Percentiles rank a stretch among this genome's conserved stretches.
Evolutionary conservation across 2,888 invertebrate species (phyloP).

Genomic region (Eilema depressum): DNA sequence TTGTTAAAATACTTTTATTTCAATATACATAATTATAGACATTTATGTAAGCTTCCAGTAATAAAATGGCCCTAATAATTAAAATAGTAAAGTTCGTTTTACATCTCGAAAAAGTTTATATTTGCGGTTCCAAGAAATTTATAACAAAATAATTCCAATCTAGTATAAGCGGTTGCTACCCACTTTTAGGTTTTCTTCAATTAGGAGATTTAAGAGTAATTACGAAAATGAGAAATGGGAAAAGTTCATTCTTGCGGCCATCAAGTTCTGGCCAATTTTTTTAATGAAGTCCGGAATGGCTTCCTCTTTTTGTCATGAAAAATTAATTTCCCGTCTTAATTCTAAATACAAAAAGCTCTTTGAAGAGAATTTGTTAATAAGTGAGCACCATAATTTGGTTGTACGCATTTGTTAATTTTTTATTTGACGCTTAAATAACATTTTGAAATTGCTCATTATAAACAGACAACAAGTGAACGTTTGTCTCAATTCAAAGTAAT

Average conservation of each 20-base stretch:
- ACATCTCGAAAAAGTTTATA: conserved; percentile 34
- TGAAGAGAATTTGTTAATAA: conserved; percentile 52
- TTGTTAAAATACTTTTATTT: too few species aligned
- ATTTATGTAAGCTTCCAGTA: too few species aligned
- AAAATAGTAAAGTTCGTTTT: conserved; percentile 24
- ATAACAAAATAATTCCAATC: conserved; percentile 40
- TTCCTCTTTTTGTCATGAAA: conserved; percentile 67
- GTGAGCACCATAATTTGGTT: conserved; percentile 45
- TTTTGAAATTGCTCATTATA: conserved; percentile 11
- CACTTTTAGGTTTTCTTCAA: conserved; percentile 66
- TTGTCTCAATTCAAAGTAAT: conserved; percentile 26
- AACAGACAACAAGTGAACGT: conserved; percentile 18
- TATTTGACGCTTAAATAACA: conserved; percentile 19
- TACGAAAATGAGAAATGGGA: conserved; percentile 81
- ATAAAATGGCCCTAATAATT: background rate
- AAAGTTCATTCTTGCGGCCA: conserved; percentile 76
- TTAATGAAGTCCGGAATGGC: conserved; percentile 75
- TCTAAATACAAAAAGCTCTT: conserved; percentile 59
- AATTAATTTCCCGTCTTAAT: conserved; percentile 65
- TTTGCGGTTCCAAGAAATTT: conserved; percentile 36
- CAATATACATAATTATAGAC: too few species aligned
- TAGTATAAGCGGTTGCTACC: conserved; percentile 43
- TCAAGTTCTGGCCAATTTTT: conserved; percentile 70
- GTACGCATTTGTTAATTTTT: conserved; percentile 23
- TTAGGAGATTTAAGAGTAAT: conserved; percentile 76